These are phyloP conservation scores for Artemia sinica DNA, from an alignment of 2,888 invertebrate species.

Conservation along the genomic window DNA sequence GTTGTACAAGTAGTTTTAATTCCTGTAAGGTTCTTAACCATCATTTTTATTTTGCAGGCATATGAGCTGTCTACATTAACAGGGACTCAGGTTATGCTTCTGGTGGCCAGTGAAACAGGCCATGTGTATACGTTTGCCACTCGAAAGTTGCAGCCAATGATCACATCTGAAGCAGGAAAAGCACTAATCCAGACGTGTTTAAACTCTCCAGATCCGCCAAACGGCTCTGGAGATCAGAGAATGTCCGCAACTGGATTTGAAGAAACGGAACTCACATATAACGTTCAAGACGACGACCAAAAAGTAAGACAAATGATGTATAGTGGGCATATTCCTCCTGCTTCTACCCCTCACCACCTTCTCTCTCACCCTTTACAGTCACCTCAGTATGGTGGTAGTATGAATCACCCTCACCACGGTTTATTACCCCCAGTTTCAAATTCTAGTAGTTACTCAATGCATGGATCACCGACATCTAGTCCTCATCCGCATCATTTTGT, in stretches of 20 bases:
- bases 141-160: conserved; percentile 95
- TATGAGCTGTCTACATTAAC: conserved; percentile 97
- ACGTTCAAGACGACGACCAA: conserved; percentile 83
- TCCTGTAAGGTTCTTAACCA: neutral
- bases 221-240: conserved; percentile 44
- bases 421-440: conserved; percentile 18
- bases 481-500: conserved; percentile 21
- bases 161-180: conserved; percentile 67
- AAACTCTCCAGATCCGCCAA: conserved; percentile 74
- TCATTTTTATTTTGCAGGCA: conserved; percentile 49
- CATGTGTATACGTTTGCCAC: conserved; percentile 99
- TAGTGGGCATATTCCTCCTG: conserved; percentile 46
- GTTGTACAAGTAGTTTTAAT: too few relatives aligned
- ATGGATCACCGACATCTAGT: conserved; percentile 21
- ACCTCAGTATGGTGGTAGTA: conserved; percentile 18
- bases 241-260: conserved; percentile 98
- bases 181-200: conserved; percentile 95
- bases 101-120: conserved; percentile 96
- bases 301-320: conserved; percentile 94
- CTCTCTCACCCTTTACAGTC: conserved; percentile 27
- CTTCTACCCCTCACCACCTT: conserved; percentile 40
- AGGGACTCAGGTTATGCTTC: conserved; percentile 97
- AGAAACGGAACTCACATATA: conserved; percentile 93
- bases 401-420: conserved; percentile 19
- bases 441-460: conserved; percentile 20